Evolutionary conservation across 1,140 invertebrate species (phyloP), one percentile per base, ranked within the genome.

Genomic region (Ruditapes philippinarum): DNA sequence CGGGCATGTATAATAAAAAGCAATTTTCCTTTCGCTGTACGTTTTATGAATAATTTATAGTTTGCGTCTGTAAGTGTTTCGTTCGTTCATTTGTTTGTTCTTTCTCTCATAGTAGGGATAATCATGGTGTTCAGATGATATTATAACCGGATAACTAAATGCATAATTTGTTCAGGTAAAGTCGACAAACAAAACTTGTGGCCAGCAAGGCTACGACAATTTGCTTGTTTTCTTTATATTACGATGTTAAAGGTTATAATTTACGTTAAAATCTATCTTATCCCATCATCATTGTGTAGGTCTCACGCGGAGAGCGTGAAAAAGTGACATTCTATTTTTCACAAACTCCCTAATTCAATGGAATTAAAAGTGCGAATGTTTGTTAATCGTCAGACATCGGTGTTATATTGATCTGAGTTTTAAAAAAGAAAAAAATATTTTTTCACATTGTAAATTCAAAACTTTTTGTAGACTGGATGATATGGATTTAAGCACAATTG

Each of bases 131-230:
- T 81, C 33, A 38, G 65, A 81, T 81, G 79, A 81, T 81, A 81
- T 81, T 81, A 81, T 81, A 62, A 60, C 28, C 57, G 51, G 79
- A 62, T 36, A 70, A 70, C 65, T 60, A 65, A 81, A 81, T 81
- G 79, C 51, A 81, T 81, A 81, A 81, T 81, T 81, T 81, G 79
- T 81, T 81, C 31, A 60, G 79, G 79, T 42, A 81, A 36, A 25
- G 36, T 40, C 33, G 22, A 49, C 31, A 65, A 83, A 83, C 38
- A 65, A 83, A 65, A n/a, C 3, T 62, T 57, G 51, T 40, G n/a
- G 28, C 22, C 65, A 70, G 36, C 28, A 17, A 70, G 65, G 65
- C 65, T 70, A 36, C 65, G 36, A 70, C 36, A n/a, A n/a, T 40
- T 38, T 36, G 65, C 33, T 28, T 38, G 65, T n/a, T 70, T 70